Evolutionary conservation across 2,888 invertebrate genomes (phyloP), one percentile per base, ranked within the genome.

Genomic region (Heliconius hortense): DNA sequence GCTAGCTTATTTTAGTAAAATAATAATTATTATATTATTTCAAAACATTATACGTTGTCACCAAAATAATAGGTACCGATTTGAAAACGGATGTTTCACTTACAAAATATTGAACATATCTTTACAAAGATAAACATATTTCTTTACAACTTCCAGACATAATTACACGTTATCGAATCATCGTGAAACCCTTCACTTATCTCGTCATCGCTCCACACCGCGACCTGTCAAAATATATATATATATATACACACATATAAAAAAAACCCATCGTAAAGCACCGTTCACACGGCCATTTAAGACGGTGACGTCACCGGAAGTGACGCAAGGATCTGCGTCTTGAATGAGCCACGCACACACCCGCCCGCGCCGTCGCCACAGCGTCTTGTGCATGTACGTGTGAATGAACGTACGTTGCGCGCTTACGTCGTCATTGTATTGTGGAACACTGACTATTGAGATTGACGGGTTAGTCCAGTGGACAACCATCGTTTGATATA

Each of bases 201-300:
- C 86, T 85, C 83, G 85, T 86, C 84, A 85, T 79, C 81, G 80
- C 79, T 81, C 78, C 77, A 81, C 79, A 84, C 82, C 83, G 79
- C 84, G 82, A 86, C 82, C 84, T 88, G 91, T 91, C 92, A 90
- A 87, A 91, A 90, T 84, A 88, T 81, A 71, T 48, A 48, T 81
- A 71, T 48, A 48, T 10, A 35, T 35, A 35, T 35, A 10, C 1
- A 28, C 1, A 28, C 28, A 28, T 10, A 43, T 13, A 39, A 15
- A 48, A 35, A 85, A 85, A 83, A 86, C 82, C 79, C 83, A 81
- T 82, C 83, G 83, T 87, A 87, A 89, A 87, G 90, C 88, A 82
- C 85, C 81, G 86, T 86, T 87, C 89, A 89, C 89, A 91, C 91
- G 89, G 87, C 89, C 89, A 89, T 89, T 92, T 90, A 89, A 92